Base-by-base conservation (phyloP, 1,140 invertebrate species). In the Drosophila truncata region DNA sequence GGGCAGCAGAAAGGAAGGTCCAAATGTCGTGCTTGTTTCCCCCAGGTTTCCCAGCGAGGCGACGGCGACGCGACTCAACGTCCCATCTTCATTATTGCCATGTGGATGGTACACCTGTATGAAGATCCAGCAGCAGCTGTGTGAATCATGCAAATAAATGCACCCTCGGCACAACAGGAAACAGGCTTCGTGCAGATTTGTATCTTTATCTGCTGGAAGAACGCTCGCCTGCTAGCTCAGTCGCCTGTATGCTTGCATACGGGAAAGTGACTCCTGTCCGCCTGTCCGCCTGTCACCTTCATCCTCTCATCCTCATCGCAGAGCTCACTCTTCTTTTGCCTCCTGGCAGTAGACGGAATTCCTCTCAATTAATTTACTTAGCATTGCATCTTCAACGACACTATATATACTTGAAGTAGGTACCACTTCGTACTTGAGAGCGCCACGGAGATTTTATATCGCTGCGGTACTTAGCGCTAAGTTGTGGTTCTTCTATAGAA, bases 131-230 rank as follows among this genome's bases (percentile, higher is more conserved):
- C 44, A 60, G 47, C 55, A 63, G 72, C 78, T 66, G 80, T 90
- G 80, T 87, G 84, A 87, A 84, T 84, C 80, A 87, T 87, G 84
- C 85, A 84, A 87, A 87, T 87, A 90, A 87, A 90, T 90, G 85
- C 84, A 90, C 84, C 85, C 84, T 86, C 85, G 80, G 85, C 75
- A 83, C 78, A 90, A 90, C 84, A 90, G 84, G 85, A 88, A 90
- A 88, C 84, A 73, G 83, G 84, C 84, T 90, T 88, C 84, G 84
- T 88, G 84, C 84, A 88, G 84, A 88, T 88, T 88, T 88, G 84
- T 88, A 88, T 88, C 84, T 88, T 88, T 90, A 88, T 88, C 84
- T 90, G 65, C 67, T 77, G 58, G 49, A 75, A 75, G 80, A 82
- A 47, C 80, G 55, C 72, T 72, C 72, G 33, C 50, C 23, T 20